phyloP scores from a whole-genome alignment of 2,888 invertebrate species.

The Yponomeuta malinellus region DNA sequence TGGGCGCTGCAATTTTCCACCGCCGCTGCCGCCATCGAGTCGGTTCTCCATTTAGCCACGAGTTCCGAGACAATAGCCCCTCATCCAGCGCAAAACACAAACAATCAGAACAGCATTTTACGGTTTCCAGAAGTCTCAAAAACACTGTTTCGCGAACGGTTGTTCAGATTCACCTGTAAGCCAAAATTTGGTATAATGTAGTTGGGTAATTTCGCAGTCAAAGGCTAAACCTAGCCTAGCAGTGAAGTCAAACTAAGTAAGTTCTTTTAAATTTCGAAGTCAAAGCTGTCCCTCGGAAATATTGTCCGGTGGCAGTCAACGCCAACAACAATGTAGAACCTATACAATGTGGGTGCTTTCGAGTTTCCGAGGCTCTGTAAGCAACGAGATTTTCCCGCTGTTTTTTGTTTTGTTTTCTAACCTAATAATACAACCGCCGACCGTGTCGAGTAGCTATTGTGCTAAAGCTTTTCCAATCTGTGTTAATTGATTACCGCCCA shows the following conservation, averaged over 20 bases:
- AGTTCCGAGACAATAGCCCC: neutral
- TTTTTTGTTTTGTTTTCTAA: neutral
- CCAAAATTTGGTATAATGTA: too few relatives aligned
- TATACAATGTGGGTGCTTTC: neutral
- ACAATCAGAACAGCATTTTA: neutral
- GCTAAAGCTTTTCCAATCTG: neutral
- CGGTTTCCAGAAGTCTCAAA: neutral
- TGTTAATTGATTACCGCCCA: neutral
- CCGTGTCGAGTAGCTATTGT: neutral
- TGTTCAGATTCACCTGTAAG: too few relatives aligned
- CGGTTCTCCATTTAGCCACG: neutral
- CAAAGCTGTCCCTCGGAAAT: too few relatives aligned
- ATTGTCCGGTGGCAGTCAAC: neutral
- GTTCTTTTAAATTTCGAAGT: too few relatives aligned
- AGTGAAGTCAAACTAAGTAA: too few relatives aligned
- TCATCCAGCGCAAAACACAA: neutral
- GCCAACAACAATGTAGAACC: neutral
- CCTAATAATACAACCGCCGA: neutral
- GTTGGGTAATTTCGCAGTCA: too few relatives aligned
- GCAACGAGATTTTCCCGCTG: neutral
- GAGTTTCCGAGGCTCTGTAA: neutral
- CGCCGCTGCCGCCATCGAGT: neutral
- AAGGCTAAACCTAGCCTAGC: too few relatives aligned
- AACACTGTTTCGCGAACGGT: too few relatives aligned
- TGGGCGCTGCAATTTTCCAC: neutral